Conservation (phyloP, 1,140 invertebrate genomes). For the Hetaerina americana region DNA sequence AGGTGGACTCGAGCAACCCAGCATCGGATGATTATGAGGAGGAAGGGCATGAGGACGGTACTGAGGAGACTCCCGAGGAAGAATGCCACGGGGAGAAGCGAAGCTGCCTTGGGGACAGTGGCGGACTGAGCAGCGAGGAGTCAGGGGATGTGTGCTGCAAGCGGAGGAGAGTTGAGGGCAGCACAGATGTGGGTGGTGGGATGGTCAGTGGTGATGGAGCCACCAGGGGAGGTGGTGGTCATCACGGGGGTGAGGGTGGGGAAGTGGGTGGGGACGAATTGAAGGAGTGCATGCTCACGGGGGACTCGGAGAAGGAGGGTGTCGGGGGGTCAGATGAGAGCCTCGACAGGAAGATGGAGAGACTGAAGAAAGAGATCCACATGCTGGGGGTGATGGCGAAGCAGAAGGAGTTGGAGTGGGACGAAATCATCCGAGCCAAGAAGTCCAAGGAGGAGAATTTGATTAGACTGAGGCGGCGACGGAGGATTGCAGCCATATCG, state of each 20-base stretch:
- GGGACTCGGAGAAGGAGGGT: conserved; percentile 18
- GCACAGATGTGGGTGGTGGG: no score
- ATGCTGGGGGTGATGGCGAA: conserved; percentile 50
- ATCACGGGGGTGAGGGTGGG: background rate
- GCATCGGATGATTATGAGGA: background rate
- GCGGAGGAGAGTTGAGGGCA: background rate
- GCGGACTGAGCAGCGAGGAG: background rate
- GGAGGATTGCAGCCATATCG: background rate
- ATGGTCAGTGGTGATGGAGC: no score
- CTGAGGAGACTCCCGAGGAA: background rate
- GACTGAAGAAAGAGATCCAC: conserved; percentile 37
- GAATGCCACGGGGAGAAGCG: background rate
- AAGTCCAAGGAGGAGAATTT: conserved; percentile 71
- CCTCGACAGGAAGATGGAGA: conserved; percentile 11
- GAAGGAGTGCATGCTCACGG: background rate
- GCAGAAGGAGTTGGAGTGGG: conserved; percentile 72
- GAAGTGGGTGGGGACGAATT: background rate
- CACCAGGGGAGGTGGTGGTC: no score
- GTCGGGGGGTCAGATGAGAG: conserved; percentile 23
- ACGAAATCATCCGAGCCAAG: conserved; percentile 59
- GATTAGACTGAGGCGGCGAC: conserved; percentile 41
- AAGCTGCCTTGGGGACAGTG: background rate
- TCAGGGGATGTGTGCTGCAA: background rate
- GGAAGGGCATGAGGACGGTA: background rate
- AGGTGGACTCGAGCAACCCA: background rate